Percentiles rank a stretch among this genome's conserved stretches.
These are phyloP conservation scores for Diplosoma virens DNA, from an alignment of 23 tunicate species.

Conservation along the genomic window DNA sequence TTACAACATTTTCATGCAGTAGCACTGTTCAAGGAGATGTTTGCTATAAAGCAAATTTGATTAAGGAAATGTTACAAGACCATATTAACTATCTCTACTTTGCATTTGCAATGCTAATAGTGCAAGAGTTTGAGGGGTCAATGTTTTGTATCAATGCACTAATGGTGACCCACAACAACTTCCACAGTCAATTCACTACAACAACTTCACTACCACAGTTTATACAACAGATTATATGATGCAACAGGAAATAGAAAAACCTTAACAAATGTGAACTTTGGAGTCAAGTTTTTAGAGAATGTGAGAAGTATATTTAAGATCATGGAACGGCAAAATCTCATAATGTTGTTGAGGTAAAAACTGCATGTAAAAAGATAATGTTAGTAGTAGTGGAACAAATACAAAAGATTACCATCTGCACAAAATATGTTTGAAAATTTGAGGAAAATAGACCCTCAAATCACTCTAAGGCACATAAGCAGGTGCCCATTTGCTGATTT, in stretches of 20 bases:
- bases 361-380: not conserved
- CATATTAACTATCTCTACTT: conserved; percentile 31
- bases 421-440: conserved; percentile 7
- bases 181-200: not conserved
- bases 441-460: not conserved
- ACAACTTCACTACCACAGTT: not conserved
- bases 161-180: conserved; percentile 9
- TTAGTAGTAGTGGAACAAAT: conserved; percentile 13
- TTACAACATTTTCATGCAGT: not conserved
- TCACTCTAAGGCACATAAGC: not conserved
- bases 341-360: not conserved
- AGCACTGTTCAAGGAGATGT: not conserved
- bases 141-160: conserved; percentile 9
- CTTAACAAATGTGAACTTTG: conserved; percentile 13
- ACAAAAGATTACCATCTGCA: conserved; percentile 7
- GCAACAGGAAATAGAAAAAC: not conserved
- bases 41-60: conserved; percentile 29
- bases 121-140: conserved; percentile 40
- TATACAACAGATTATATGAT: conserved; percentile 9
- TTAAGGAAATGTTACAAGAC: conserved; percentile 31
- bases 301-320: not conserved
- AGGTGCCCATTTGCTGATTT: not conserved
- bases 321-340: not conserved
- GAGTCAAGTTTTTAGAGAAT: conserved; percentile 16
- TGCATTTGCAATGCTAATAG: conserved; percentile 20